Evolutionary conservation across 2,797 vertebrate species (phyloP).

Genomic region (Chloroceryle amazona): DNA sequence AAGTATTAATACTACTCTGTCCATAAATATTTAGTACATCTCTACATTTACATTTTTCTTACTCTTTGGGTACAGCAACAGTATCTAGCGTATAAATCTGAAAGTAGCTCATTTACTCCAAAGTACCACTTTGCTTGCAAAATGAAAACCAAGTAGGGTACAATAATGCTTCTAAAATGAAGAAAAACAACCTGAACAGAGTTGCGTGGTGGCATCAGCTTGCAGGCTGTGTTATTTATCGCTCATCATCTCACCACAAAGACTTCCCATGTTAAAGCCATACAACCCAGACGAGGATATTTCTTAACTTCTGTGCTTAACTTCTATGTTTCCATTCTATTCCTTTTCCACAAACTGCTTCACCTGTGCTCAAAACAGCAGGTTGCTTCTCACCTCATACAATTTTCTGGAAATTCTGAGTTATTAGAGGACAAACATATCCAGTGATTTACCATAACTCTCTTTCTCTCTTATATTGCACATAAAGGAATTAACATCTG

Average conservation of each 20-base stretch:
- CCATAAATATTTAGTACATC: neutral
- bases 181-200: neutral
- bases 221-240: neutral
- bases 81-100: neutral
- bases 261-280: neutral
- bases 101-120: neutral
- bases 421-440: neutral
- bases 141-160: neutral
- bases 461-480: neutral
- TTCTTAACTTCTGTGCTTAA: conserved; percentile 34
- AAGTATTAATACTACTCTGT: neutral
- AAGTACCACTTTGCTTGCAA: neutral
- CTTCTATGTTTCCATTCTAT: neutral
- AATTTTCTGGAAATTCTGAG: neutral
- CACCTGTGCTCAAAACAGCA: neutral
- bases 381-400: neutral
- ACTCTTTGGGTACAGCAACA: neutral
- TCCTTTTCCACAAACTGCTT: neutral
- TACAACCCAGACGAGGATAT: neutral
- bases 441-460: neutral
- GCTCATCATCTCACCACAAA: neutral
- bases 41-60: neutral
- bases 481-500: neutral
- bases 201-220: neutral
- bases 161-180: neutral